These are phyloP conservation scores for Lithosia quadra DNA, from an alignment of 2,888 invertebrate species.

Conservation along the genomic window DNA sequence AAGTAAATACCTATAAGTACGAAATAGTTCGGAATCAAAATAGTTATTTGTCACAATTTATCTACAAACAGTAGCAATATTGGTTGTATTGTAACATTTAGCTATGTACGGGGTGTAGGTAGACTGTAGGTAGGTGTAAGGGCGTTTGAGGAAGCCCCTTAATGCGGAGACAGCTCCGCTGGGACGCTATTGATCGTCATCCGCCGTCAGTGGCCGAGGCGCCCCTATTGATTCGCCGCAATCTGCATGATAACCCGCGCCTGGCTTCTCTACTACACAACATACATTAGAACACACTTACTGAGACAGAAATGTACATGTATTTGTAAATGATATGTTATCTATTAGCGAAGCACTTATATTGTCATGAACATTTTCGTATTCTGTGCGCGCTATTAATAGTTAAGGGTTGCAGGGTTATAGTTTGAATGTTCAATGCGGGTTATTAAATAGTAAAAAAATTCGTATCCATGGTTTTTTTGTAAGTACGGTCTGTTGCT, in stretches of 20 bases:
- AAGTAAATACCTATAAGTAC: neutral
- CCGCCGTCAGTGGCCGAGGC: slow-evolving; percentile 85
- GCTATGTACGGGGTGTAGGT: slow-evolving; percentile 71
- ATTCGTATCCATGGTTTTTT: too few species aligned
- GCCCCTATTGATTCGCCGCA: slow-evolving; percentile 86
- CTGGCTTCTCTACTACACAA: slow-evolving; percentile 75
- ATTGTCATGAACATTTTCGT: slow-evolving; percentile 31
- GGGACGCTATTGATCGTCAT: slow-evolving; percentile 86
- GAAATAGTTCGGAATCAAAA: neutral
- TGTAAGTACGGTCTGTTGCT: too few species aligned
- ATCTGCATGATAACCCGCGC: slow-evolving; percentile 86
- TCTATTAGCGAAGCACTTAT: slow-evolving; percentile 41
- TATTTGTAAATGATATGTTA: slow-evolving; percentile 56
- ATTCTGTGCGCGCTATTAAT: neutral
- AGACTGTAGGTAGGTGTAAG: slow-evolving; percentile 82
- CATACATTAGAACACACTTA: slow-evolving; percentile 71
- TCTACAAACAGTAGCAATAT: slow-evolving; percentile 39
- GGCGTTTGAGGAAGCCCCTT: slow-evolving; percentile 86
- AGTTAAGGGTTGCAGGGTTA: neutral
- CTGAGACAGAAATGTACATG: slow-evolving; percentile 48
- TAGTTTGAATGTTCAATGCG: too few species aligned
- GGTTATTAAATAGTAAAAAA: too few species aligned
- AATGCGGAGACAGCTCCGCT: slow-evolving; percentile 85
- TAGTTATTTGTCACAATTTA: slow-evolving; percentile 11
- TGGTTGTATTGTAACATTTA: slow-evolving; percentile 53